Evolutionary conservation across 2,797 vertebrate species (phyloP), one percentile per base, ranked within the genome.

Genomic region (Pogonophryne albipinna): DNA sequence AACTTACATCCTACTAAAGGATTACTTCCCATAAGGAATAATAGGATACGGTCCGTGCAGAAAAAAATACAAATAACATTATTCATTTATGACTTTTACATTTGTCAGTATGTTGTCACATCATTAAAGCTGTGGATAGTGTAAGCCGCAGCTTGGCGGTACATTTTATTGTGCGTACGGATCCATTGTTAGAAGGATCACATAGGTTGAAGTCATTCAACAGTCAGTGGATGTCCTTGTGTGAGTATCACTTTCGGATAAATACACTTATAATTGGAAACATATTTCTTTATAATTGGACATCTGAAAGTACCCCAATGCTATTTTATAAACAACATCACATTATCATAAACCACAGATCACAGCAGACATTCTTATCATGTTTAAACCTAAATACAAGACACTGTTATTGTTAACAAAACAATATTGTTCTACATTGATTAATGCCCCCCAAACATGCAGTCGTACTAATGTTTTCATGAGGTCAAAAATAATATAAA

Each of bases 401-500:
- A 14, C 23, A 20, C 45, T 5, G 17, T 65, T 59, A 20, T 50
- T 44, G 66, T 45, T 38, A 49, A 57, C 11, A 19, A 49, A 74
- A 72, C 55, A 10, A 41, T 50, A 23, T 46, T 69, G 13, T 73
- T 80, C 59, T 45, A 50, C 50, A 34, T 38, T 67, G 44, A 80
- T 76, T 13, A 19, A 15, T 56, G 49, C 3, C 3, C 6, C 19
- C 13, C 27, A 27, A 47, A 15, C 20, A 38, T 38, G 34, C 34
- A 38, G 34, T 6, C 9, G 0, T 16, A 34, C 12, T 41, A 20
- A 44, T 76, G 3, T 19, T 77, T 55, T 80, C 55, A 78, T 31
- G 67, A 68, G 34, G 42, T 20, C 66, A 51, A 60, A 85, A 72
- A 71, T 71, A 38, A 75, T 66, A 56, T 42, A 57, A 84, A 85